A percentile compares a stretch with the other conserved stretches of the same genome.
Evolutionary conservation across 35 echinoderm and acorn worm species (phyloP).

Genomic region (Anneissia japonica): DNA sequence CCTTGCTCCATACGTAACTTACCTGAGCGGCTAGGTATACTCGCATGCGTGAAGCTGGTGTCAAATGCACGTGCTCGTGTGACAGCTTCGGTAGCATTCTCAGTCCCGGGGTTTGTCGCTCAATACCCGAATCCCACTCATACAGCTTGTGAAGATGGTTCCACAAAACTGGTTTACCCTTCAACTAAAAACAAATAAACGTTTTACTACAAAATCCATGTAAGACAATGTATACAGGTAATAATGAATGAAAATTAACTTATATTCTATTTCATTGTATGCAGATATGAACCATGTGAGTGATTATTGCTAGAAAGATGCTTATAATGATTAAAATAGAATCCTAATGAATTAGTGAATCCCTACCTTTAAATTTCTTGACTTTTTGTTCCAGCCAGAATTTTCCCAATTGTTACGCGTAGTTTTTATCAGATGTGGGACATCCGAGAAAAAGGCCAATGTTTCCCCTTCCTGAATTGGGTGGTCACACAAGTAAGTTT

Average conservation of each 20-base stretch:
- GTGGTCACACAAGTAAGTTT: not conserved
- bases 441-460: conserved; percentile 60
- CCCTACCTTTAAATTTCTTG: conserved; percentile 50
- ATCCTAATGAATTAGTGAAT: not conserved
- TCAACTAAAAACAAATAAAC: conserved; percentile 28
- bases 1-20: not conserved
- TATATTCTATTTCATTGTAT: not conserved
- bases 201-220: not conserved
- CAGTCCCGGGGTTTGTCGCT: conserved; percentile 17
- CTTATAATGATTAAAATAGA: not conserved
- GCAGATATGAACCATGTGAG: not conserved
- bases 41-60: conserved; percentile 39
- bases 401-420: conserved; percentile 62
- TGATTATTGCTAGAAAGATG: not conserved
- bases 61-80: conserved; percentile 30
- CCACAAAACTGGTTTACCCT: conserved; percentile 6
- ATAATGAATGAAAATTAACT: not conserved
- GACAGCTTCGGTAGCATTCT: conserved; percentile 13
- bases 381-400: conserved; percentile 40
- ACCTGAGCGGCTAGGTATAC: conserved; percentile 58
- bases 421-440: conserved; percentile 66
- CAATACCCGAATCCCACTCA: conserved; percentile 18
- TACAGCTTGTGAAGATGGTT: not conserved
- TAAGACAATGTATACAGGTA: not conserved
- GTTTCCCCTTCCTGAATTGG: not conserved